Percentiles rank a stretch among this genome's conserved stretches.
phyloP scores from a whole-genome alignment of 2,797 vertebrate genomes.

The Bovichtus variegatus region DNA sequence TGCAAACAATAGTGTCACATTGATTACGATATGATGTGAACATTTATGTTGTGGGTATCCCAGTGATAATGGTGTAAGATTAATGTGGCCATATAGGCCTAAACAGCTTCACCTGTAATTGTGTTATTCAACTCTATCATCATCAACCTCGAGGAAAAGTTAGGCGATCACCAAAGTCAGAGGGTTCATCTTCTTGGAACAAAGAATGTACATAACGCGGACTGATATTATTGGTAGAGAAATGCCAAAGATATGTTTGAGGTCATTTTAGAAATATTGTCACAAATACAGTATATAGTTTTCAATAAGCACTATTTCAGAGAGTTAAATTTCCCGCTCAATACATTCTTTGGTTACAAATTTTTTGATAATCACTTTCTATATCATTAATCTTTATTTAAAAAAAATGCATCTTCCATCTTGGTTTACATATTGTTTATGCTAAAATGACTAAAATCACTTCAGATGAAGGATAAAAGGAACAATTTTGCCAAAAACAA shows the following conservation, averaged over 20 bases:
- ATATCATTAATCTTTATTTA: not conserved
- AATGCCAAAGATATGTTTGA: not conserved
- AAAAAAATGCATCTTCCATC: not conserved
- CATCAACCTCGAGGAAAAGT: too few species aligned
- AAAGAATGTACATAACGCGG: not conserved
- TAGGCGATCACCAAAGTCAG: too few species aligned
- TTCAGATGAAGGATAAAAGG: too few species aligned
- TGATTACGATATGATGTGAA: not conserved
- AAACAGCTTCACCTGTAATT: not conserved
- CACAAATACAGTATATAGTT: not conserved
- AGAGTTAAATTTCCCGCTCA: not conserved
- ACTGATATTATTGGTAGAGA: not conserved
- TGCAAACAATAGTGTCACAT: not conserved
- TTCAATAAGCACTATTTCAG: too few species aligned
- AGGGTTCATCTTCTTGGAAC: too few species aligned
- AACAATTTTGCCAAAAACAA: too few species aligned
- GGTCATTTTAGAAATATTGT: not conserved
- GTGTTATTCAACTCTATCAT: not conserved
- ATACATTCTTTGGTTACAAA: not conserved
- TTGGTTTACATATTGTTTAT: not conserved
- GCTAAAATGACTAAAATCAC: not conserved
- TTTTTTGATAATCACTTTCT: not conserved
- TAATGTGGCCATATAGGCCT: not conserved
- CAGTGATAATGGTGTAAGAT: not conserved
- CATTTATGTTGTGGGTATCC: not conserved